Evolutionary conservation across 2,888 invertebrate genomes (phyloP), one percentile per base, ranked within the genome.

Genomic region (Trichopria drosophilae): DNA sequence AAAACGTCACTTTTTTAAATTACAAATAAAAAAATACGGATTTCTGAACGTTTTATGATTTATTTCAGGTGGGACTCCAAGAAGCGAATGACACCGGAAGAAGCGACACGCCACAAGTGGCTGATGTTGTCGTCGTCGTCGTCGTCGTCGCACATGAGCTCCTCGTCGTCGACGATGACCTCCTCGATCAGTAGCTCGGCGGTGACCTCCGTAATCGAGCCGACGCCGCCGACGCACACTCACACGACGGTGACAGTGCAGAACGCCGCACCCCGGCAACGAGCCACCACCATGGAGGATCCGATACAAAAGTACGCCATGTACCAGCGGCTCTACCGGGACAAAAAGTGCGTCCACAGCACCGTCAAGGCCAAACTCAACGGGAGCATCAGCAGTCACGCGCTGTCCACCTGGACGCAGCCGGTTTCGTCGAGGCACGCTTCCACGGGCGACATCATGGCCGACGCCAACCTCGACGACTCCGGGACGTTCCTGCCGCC

Each of bases 81-180:
- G 69, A 88, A 89, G 56, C 85, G 95, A 57, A 86, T 95, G 84
- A 93, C 90, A 3, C 90, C 95, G 0, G 91, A 90, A 46, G 93
- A 95, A 72, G 95, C 94, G 2, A 82, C 90, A 16, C 84, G 87
- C 44, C 95, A 95, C 77, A 90, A 91, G 68, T 95, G 90, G 87
- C 78, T 93, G 65, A 83, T 84, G 59, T 82, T 84, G 28, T 73
- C 79, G 7, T 76, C 78, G 37, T 76, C 76, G 39, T 69, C 70
- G 24, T 60, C 63, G 26, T 67, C 66, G 19, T 57, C 64, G 10
- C 65, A 65, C 37, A 52, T 66, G 43, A 61, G 62, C 32, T 62
- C 65, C 2, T 65, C 64, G 43, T 67, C 66, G 22, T 67, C 68
- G 51, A 65, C 68, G 32, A 66, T 65, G 51, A 60, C 64, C 29